Evolutionary conservation across 2,113 vertebrate species (phyloP).

Genomic region (Amblyopsis rosae): DNA sequence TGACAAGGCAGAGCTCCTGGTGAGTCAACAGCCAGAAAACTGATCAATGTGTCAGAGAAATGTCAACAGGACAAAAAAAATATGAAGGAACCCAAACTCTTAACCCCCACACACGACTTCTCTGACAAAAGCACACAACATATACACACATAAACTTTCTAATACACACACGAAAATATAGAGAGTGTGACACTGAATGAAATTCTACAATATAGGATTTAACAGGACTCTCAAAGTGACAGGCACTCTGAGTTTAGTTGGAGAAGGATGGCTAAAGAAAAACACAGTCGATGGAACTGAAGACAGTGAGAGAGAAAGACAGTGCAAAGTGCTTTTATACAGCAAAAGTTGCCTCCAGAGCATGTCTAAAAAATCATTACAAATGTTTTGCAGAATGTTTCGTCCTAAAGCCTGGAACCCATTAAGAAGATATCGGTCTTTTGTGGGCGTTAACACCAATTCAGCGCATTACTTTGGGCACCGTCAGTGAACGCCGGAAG

Average conservation of each 20-base stretch:
- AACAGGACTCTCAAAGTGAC: slow-evolving; percentile 30
- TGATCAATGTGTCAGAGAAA: slow-evolving; percentile 57
- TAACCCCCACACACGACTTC: not conserved
- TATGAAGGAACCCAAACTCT: slow-evolving; percentile 25
- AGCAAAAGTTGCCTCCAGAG: slow-evolving; percentile 51
- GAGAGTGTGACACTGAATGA: slow-evolving; percentile 30
- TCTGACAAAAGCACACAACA: slow-evolving; percentile 31
- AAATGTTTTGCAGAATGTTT: not conserved
- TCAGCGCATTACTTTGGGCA: too few relatives aligned
- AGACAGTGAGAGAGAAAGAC: slow-evolving; percentile 11
- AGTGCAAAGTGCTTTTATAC: slow-evolving; percentile 37
- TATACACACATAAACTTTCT: slow-evolving; percentile 3
- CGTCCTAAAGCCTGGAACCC: not conserved
- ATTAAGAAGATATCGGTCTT: too few relatives aligned
- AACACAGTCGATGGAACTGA: slow-evolving; percentile 8
- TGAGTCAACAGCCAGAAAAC: slow-evolving; percentile 44
- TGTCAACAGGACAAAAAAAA: slow-evolving; percentile 46
- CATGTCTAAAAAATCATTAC: slow-evolving; percentile 35
- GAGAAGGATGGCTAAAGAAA: not conserved
- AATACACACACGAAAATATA: slow-evolving; percentile 6
- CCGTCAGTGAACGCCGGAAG: too few relatives aligned
- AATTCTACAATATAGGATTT: slow-evolving; percentile 59
- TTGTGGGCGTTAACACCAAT: too few relatives aligned
- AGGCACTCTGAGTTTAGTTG: not conserved
- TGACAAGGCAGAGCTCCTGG: slow-evolving; percentile 35